Percentiles rank a stretch among this genome's conserved stretches.
phyloP scores from a whole-genome alignment of 2,888 invertebrate species.

The Nemotelus pantherinus region DNA sequence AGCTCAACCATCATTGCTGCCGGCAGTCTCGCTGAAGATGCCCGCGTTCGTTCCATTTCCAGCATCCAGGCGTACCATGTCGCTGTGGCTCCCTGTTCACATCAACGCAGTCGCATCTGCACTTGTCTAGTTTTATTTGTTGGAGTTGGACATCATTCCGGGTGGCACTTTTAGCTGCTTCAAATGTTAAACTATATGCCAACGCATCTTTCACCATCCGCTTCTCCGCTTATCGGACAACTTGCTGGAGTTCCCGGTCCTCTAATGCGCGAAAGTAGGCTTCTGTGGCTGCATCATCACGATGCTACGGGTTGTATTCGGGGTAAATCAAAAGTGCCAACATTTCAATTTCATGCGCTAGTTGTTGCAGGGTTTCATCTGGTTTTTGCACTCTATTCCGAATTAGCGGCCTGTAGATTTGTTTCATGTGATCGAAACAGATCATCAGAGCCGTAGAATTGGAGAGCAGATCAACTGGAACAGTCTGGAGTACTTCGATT shows the following conservation, averaged over 20 bases:
- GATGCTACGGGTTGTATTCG: neutral
- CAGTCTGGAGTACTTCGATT: neutral
- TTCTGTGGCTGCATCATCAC: neutral
- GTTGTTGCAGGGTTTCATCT: constrained; percentile 4
- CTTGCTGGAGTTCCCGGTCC: neutral
- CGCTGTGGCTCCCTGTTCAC: too few species aligned
- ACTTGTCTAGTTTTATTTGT: too few species aligned
- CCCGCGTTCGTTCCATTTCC: too few species aligned
- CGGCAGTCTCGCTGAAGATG: too few species aligned
- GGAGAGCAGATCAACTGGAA: too few species aligned
- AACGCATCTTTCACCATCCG: neutral
- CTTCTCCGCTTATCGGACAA: neutral
- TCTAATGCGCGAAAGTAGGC: neutral
- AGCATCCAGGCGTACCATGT: too few species aligned
- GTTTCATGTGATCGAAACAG: neutral
- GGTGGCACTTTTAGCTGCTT: too few species aligned
- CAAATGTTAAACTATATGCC: too few species aligned
- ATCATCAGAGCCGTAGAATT: too few species aligned
- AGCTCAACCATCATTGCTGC: too few species aligned
- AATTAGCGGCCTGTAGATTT: neutral
- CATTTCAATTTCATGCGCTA: neutral
- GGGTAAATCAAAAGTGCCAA: neutral
- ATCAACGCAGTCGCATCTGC: too few species aligned
- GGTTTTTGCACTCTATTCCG: neutral
- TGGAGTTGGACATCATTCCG: too few species aligned